These are phyloP conservation scores for Archilochus colubris DNA, from an alignment of 2,113 vertebrate species.

Conservation along the genomic window DNA sequence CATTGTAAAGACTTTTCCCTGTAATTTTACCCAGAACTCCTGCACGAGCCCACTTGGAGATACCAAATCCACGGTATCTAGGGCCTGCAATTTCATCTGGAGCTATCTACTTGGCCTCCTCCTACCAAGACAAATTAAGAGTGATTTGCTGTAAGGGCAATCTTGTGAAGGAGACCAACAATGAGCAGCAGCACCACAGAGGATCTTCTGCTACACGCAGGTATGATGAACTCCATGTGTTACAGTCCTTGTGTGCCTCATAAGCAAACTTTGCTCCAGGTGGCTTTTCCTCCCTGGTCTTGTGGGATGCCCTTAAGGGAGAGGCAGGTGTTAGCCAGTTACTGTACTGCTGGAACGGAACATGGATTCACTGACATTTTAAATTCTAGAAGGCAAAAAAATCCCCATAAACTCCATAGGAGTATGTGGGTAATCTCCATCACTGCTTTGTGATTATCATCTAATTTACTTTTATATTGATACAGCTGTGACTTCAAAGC, in stretches of 20 bases:
- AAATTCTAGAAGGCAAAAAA: background rate
- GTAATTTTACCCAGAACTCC: constrained; percentile 78
- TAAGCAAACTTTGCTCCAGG: background rate
- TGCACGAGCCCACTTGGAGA: constrained; percentile 92
- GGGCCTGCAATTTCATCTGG: constrained; percentile 96
- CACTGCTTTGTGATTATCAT: background rate
- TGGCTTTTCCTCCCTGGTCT: fast-evolving
- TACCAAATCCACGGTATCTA: constrained; percentile 94
- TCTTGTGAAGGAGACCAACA: constrained; percentile 89
- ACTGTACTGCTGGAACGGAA: background rate
- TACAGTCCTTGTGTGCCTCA: fast-evolving
- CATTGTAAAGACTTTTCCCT: background rate
- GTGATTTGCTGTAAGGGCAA: constrained; percentile 99
- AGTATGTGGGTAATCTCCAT: background rate
- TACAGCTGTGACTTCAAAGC: background rate
- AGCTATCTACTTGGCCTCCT: constrained; percentile 97
- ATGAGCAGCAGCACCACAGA: constrained; percentile 88
- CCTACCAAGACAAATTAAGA: constrained; percentile 96
- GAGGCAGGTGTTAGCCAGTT: background rate
- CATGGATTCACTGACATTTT: background rate
- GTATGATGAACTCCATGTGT: background rate
- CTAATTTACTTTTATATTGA: background rate
- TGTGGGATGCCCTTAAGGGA: background rate
- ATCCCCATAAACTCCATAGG: background rate
- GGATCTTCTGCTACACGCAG: constrained; percentile 82